Conservation (phyloP, 2,113 vertebrate genomes). For the Myxocyprinus asiaticus region DNA sequence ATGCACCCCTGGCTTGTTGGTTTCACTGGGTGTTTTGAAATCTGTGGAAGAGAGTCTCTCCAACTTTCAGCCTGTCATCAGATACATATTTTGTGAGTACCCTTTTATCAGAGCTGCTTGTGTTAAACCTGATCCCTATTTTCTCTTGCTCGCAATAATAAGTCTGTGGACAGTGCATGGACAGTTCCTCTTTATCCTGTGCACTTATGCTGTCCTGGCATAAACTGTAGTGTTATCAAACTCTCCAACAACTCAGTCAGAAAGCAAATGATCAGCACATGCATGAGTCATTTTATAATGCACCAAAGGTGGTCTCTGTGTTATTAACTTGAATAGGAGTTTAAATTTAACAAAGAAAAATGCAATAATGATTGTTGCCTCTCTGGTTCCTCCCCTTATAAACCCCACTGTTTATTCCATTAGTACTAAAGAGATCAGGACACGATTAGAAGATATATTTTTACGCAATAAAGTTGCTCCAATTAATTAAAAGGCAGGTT, state of each 20-base stretch:
- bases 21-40: neutral
- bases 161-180: constrained; percentile 5
- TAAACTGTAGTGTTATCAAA: constrained; percentile 1
- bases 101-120: constrained; percentile 42
- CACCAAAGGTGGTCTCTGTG: neutral
- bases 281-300: constrained; percentile 19
- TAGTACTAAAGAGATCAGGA: too few species aligned
- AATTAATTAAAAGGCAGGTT: too few species aligned
- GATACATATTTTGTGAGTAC: constrained; percentile 46
- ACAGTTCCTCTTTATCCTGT: constrained; percentile 37
- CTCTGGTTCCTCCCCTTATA: neutral
- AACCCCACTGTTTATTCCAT: too few species aligned
- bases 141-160: neutral
- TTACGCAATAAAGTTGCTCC: too few species aligned
- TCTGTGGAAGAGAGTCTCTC: constrained; percentile 19
- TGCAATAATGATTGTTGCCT: constrained; percentile 11
- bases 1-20: neutral
- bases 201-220: constrained; percentile 40
- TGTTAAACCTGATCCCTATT: constrained; percentile 47
- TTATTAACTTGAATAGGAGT: constrained; percentile 36
- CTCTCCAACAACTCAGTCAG: constrained; percentile 10
- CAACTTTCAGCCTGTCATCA: constrained; percentile 46
- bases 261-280: constrained; percentile 39
- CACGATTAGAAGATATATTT: too few species aligned
- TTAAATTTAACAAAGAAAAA: constrained; percentile 36